These are phyloP conservation scores for Pelvicachromis taeniatus DNA, from an alignment of 2,113 vertebrate genomes.

Conservation along the genomic window DNA sequence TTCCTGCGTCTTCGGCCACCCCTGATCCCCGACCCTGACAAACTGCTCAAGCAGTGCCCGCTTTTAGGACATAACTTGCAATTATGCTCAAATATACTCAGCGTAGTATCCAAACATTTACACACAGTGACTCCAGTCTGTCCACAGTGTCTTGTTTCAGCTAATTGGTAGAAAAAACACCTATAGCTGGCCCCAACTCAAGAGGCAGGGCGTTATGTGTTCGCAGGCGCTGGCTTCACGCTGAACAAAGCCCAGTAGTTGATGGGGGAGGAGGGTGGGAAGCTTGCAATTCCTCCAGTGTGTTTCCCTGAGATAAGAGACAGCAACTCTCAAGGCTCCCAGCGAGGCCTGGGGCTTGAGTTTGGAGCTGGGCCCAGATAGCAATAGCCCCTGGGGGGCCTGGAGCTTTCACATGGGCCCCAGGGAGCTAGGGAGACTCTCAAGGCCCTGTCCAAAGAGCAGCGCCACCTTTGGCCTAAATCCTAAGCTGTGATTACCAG, in stretches of 20 bases:
- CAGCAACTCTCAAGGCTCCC: constrained; percentile 57
- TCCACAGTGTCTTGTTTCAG: not conserved
- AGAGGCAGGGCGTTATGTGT: not conserved
- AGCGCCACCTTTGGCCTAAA: constrained; percentile 62
- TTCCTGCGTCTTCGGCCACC: constrained; percentile 58
- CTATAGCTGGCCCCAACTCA: not conserved
- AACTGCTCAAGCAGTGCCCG: not conserved
- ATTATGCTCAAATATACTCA: not conserved
- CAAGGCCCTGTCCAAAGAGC: not conserved
- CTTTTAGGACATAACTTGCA: not conserved
- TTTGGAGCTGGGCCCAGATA: constrained; percentile 53
- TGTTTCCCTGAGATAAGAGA: constrained; percentile 76
- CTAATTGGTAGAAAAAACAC: not conserved
- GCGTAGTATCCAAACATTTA: constrained; percentile 6
- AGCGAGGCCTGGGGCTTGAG: constrained; percentile 28
- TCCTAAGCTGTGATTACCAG: constrained; percentile 45
- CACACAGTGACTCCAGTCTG: not conserved
- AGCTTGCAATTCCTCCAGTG: constrained; percentile 62
- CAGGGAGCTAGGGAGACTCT: constrained; percentile 6
- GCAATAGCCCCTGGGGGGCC: not conserved
- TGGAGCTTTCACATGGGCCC: constrained; percentile 33
- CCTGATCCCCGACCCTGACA: not conserved
- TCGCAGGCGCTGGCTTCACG: not conserved
- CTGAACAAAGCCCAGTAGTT: constrained; percentile 26
- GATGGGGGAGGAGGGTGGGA: constrained; percentile 40